Evolutionary conservation across 2,113 vertebrate genomes (phyloP).

Genomic region (Calidris pugnax): DNA sequence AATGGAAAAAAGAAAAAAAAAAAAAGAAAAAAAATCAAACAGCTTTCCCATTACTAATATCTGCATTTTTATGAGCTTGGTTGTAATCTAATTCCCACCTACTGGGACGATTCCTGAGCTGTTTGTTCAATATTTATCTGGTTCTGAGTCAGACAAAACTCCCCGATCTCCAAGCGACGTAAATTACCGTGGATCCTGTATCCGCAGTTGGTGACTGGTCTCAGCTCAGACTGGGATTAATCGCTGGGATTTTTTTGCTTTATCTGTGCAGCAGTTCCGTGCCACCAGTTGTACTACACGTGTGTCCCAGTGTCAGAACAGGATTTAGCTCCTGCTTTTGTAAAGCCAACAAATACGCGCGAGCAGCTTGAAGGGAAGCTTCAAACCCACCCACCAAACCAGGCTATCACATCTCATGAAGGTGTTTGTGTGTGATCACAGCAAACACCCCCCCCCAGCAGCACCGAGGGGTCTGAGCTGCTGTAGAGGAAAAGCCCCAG

Average conservation of each 20-base stretch:
- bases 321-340: background rate
- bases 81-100: background rate
- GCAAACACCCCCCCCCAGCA: background rate
- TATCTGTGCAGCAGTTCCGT: background rate
- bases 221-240: background rate
- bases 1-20: background rate
- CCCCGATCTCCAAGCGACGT: background rate
- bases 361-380: background rate
- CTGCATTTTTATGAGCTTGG: background rate
- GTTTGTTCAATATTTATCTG: background rate
- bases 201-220: background rate
- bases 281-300: background rate
- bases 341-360: background rate
- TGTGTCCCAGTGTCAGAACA: rapidly evolving
- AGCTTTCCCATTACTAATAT: background rate
- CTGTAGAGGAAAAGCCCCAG: background rate
- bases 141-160: background rate
- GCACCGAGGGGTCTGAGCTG: background rate
- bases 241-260: background rate
- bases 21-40: background rate
- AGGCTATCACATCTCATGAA: background rate
- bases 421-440: background rate
- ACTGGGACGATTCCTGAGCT: background rate
- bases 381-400: background rate
- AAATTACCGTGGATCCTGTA: background rate